Conservation (phyloP, 2,888 invertebrate genomes). For the Drosophila niveifrons region DNA sequence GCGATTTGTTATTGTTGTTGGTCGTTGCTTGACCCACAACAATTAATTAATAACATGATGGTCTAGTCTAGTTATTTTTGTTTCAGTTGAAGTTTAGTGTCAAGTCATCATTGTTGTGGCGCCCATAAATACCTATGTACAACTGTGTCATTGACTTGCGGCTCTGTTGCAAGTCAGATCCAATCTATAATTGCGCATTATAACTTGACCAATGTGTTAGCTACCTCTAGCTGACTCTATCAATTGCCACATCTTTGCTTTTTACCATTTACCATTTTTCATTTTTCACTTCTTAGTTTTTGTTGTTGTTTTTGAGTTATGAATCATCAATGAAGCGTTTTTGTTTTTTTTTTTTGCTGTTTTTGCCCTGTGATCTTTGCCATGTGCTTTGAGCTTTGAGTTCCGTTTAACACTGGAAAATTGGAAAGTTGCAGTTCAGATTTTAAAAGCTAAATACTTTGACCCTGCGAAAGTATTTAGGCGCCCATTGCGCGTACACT, state of each 20-base stretch:
- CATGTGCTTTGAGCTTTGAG: conserved; percentile 6
- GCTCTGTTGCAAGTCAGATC: conserved; percentile 22
- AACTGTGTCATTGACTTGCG: conserved; percentile 26
- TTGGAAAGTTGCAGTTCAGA: conserved; percentile 2
- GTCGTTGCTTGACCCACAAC: conserved; percentile 7
- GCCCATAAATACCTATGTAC: conserved; percentile 1
- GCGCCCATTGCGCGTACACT: not conserved
- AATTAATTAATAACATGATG: conserved; percentile 13
- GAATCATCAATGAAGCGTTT: conserved; percentile 19
- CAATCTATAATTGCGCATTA: conserved; percentile 26
- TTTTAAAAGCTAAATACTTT: conserved; percentile 4
- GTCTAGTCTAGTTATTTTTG: not conserved
- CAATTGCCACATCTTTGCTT: conserved; percentile 5
- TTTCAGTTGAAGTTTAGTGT: not conserved
- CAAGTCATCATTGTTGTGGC: conserved; percentile 20
- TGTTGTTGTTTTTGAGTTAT: not conserved
- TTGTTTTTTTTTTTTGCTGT: conserved; percentile 1
- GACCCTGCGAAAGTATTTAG: not conserved
- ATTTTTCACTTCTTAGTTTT: not conserved
- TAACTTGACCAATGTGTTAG: conserved; percentile 9
- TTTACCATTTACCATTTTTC: not conserved
- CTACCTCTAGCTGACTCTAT: conserved; percentile 5
- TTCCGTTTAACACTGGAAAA: conserved; percentile 10
- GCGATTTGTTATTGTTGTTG: not conserved
- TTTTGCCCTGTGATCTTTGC: conserved; percentile 17